Evolutionary conservation across 2,888 invertebrate species (phyloP), one percentile per base, ranked within the genome.

Genomic region (Lydus trimaculatus): DNA sequence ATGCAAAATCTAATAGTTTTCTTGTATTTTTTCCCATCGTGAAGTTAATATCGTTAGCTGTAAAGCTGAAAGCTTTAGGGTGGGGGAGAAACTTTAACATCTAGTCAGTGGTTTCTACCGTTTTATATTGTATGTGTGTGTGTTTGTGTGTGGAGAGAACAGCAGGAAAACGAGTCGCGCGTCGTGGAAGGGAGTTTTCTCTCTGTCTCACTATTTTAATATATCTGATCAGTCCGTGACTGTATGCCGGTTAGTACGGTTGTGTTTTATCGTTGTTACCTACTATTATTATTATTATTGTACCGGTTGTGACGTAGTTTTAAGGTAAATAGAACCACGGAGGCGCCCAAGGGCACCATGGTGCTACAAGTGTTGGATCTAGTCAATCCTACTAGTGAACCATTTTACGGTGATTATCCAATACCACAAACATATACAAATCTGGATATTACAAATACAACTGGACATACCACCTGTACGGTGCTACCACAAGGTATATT

Each of bases 361-460:
- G 91, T 92, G 85, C 89, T 92, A 83, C 92, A 92, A 86, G 91
- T 92, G 89, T 87, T 91, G 81, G 89, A 89, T 84, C 86, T 88
- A 77, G 87, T 89, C 80, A 78, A 78, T 77, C 85, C 86, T 73
- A 90, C 90, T 80, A 90, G 90, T 84, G 92, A 92, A 87, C 90
- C 91, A 84, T 91, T 92, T 86, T 92, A 91, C 84, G 89, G 88
- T 85, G 90, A 89, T 79, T 89, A 89, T 82, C 89, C 89, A 73
- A 77, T 80, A 59, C 76, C 79, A 56, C 80, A 76, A 48, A 79
- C 83, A 2, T 86, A 86, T 75, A 85, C 85, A 58, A 82, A 85
- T 78, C 81, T 86, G 81, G 86, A 86, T 79, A 82, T 85, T 67
- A 48, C 48, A 48, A 85, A 83, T 75, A 80, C 83, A 43, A 84